A percentile compares a stretch with the other conserved stretches of the same genome.
Evolutionary conservation across 2,113 vertebrate genomes (phyloP).

Genomic region (Archilochus colubris): DNA sequence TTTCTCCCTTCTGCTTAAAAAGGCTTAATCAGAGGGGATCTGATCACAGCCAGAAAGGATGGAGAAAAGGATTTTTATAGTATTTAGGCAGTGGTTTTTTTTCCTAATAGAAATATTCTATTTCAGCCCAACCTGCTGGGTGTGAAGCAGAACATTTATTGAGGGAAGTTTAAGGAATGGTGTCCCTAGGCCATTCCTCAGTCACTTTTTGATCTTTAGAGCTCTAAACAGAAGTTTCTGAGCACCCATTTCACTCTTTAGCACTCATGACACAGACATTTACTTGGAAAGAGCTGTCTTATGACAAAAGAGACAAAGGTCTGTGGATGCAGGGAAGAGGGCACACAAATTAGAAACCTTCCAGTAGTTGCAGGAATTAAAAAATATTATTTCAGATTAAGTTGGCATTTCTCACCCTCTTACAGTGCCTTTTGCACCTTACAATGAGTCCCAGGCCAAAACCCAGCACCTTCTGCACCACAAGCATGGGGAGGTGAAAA

Average conservation of each 20-base stretch:
- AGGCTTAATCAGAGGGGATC: neutral
- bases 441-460: neutral
- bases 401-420: neutral
- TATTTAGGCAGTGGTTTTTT: neutral
- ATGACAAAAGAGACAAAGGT: neutral
- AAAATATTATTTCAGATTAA: neutral
- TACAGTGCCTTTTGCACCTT: rapidly evolving
- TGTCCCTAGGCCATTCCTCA: neutral
- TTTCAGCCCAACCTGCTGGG: neutral
- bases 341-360: neutral
- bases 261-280: rapidly evolving
- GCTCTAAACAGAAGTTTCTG: neutral
- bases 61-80: neutral
- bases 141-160: neutral
- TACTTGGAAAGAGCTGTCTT: neutral
- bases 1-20: neutral
- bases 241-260: neutral
- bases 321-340: neutral
- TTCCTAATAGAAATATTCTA: neutral
- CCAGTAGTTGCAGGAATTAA: neutral
- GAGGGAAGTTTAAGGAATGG: neutral
- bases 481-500: neutral
- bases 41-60: neutral
- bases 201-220: neutral
- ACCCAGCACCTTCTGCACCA: neutral